Evolutionary conservation across 53 echinoderm and acorn worm genomes (phyloP).

Genomic region (Holothuria leucospilota): DNA sequence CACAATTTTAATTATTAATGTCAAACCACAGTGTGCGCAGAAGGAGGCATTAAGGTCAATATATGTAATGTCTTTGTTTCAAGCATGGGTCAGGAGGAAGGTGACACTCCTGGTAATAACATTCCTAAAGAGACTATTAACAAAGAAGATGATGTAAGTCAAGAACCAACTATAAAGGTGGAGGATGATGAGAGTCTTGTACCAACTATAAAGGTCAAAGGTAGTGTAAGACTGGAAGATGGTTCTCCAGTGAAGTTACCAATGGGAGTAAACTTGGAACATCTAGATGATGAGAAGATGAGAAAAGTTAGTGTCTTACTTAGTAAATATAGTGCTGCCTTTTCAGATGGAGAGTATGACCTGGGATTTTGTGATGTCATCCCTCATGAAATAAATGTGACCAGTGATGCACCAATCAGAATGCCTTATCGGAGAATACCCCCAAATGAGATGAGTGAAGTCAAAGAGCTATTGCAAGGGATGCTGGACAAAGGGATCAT

Average conservation of each 20-base stretch:
- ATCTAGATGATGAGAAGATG: neutral
- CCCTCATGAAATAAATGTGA: conserved; percentile 16
- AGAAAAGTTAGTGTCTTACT: neutral
- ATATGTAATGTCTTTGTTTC: too few species aligned
- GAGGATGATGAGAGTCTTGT: neutral
- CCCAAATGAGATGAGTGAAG: conserved; percentile 30
- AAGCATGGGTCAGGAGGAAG: too few species aligned
- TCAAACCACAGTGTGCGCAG: too few species aligned
- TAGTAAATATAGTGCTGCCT: neutral
- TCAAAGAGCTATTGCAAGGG: conserved; percentile 18
- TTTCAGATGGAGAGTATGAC: conserved; percentile 32
- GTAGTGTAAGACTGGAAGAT: too few species aligned
- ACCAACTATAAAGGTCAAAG: too few species aligned
- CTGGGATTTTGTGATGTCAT: conserved; percentile 28
- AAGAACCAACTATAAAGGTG: neutral
- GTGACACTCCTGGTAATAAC: too few species aligned
- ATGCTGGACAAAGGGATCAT: conserved; percentile 41
- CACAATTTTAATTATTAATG: too few species aligned
- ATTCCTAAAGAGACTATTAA: too few species aligned
- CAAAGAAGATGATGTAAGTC: too few species aligned
- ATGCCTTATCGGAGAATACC: conserved; percentile 32
- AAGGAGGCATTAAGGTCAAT: too few species aligned
- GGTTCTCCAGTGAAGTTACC: too few species aligned
- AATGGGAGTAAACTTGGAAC: neutral
- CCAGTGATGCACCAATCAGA: neutral